Conservation (phyloP, 1,140 invertebrate species). For the Drosophila mauritiana region DNA sequence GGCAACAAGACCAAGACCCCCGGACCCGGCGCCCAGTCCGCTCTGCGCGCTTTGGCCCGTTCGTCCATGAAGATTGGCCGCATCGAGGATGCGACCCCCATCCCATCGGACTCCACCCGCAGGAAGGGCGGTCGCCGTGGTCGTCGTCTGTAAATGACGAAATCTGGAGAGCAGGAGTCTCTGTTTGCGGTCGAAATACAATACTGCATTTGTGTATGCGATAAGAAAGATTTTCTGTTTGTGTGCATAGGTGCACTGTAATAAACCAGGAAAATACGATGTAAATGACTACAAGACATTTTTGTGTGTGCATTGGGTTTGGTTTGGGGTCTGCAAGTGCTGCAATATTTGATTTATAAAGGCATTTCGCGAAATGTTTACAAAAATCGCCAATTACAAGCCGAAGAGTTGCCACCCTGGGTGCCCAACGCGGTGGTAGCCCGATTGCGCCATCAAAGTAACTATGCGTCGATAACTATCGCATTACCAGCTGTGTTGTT, state of each 20-base stretch:
- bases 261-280: slow-evolving; percentile 43
- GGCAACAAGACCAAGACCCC: slow-evolving; percentile 99
- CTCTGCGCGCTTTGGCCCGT: slow-evolving; percentile 97
- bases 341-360: no score
- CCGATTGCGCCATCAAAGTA: slow-evolving; percentile 10
- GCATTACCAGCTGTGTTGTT: slow-evolving; percentile 41
- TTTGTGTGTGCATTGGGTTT: neutral
- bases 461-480: slow-evolving; percentile 51
- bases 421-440: slow-evolving; percentile 17
- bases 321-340: neutral
- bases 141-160: slow-evolving; percentile 94
- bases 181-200: slow-evolving; percentile 7
- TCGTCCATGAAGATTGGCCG: slow-evolving; percentile 99
- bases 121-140: slow-evolving; percentile 99
- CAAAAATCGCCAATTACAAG: neutral
- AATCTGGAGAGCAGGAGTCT: neutral
- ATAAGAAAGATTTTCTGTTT: slow-evolving; percentile 21
- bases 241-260: slow-evolving; percentile 35
- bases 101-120: slow-evolving; percentile 98
- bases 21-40: slow-evolving; percentile 99
- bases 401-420: slow-evolving; percentile 13
- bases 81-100: slow-evolving; percentile 99
- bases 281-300: slow-evolving; percentile 1
- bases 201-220: slow-evolving; percentile 44
- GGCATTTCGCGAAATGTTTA: slow-evolving; percentile 26